Conservation (phyloP, 2,113 vertebrate genomes). For the Mungos mungo region DNA sequence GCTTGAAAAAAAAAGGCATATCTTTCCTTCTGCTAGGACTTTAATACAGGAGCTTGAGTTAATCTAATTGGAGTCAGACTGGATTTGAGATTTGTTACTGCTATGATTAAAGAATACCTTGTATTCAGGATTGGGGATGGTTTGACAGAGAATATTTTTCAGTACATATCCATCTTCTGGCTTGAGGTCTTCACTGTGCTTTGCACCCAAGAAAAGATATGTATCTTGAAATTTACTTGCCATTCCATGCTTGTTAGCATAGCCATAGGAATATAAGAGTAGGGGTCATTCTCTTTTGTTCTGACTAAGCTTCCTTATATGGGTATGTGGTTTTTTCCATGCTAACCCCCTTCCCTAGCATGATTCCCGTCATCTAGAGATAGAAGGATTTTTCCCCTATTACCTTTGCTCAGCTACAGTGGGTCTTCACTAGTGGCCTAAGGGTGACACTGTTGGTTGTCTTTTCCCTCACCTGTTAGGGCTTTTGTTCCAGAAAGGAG, state of each 20-base stretch:
- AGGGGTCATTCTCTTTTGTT: neutral
- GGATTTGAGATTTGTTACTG: neutral
- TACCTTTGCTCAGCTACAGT: neutral
- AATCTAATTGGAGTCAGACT: slow-evolving; percentile 1
- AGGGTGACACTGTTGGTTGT: neutral
- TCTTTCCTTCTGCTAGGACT: neutral
- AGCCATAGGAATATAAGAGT: neutral
- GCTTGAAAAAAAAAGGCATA: neutral
- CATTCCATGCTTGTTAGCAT: neutral
- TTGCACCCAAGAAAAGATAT: neutral
- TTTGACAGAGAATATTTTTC: neutral
- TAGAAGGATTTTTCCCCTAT: neutral
- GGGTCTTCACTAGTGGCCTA: neutral
- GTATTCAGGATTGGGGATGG: neutral
- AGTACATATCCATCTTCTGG: too few species aligned
- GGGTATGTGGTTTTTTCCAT: neutral
- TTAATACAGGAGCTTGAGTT: neutral
- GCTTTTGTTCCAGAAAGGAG: neutral
- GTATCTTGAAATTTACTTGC: neutral
- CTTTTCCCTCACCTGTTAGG: neutral
- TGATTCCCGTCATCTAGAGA: neutral
- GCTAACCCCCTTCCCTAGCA: neutral
- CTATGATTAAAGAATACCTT: neutral
- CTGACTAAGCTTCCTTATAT: neutral
- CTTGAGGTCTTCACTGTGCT: neutral